Conservation (phyloP, 2,888 invertebrate genomes). For the Zeuzera pyrina region DNA sequence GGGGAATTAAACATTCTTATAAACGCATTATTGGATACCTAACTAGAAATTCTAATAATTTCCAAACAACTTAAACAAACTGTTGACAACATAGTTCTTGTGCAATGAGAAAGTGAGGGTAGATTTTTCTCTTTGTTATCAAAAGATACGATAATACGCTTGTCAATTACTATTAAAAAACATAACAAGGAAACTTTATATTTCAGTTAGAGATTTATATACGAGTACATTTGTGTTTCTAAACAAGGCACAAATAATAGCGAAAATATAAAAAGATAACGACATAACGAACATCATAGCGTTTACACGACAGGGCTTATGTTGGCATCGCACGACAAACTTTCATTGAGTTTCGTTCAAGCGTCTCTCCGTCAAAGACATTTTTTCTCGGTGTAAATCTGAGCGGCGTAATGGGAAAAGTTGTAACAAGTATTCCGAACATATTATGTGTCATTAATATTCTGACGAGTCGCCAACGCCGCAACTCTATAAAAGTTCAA, state of each 20-base stretch:
- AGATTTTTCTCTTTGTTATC: no score
- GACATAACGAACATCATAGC: constrained; percentile 18
- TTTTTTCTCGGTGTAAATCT: constrained; percentile 59
- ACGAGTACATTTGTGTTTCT: no score
- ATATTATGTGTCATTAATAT: constrained; percentile 68
- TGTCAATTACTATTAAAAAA: no score
- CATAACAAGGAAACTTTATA: no score
- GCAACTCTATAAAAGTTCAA: constrained; percentile 57
- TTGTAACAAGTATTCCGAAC: constrained; percentile 68
- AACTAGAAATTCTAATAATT: no score
- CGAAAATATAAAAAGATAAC: not conserved
- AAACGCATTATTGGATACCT: constrained; percentile 45
- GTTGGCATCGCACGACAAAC: constrained; percentile 35
- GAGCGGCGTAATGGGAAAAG: constrained; percentile 66
- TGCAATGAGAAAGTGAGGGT: no score
- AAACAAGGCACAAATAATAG: no score
- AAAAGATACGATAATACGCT: no score
- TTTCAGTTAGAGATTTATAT: no score
- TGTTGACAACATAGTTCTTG: no score
- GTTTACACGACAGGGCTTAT: constrained; percentile 17
- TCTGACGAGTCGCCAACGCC: constrained; percentile 51
- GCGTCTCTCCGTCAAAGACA: constrained; percentile 41
- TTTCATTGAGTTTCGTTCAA: constrained; percentile 43
- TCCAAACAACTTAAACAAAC: no score
- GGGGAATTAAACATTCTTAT: constrained; percentile 25